These are phyloP conservation scores for Chymomyza costata DNA, from an alignment of 1,140 invertebrate species.

Conservation along the genomic window DNA sequence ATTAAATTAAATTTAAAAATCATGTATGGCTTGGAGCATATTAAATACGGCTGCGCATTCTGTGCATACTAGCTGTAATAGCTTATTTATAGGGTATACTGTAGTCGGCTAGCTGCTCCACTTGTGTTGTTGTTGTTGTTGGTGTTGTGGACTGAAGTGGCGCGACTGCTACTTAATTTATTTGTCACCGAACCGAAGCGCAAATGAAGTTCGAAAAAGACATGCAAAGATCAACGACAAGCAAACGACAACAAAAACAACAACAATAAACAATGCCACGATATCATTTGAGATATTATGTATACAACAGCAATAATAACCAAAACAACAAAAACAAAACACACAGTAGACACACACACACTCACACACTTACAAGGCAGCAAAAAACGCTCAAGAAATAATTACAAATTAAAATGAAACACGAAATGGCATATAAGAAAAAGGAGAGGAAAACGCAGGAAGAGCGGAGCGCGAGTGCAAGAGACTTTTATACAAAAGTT, in stretches of 20 bases:
- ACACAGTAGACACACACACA: no score
- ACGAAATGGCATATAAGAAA: constrained; percentile 43
- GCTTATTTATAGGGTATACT: no score
- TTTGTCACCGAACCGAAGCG: constrained; percentile 70
- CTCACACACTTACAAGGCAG: no score
- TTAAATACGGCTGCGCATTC: no score
- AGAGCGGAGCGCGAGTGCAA: constrained; percentile 4
- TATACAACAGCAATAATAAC: constrained; percentile 28
- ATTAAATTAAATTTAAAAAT: no score
- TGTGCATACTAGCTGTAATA: no score
- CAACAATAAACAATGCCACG: constrained; percentile 28
- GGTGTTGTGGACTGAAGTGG: no score
- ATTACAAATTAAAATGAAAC: constrained; percentile 72
- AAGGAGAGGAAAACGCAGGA: constrained; percentile 17
- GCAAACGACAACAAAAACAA: constrained; percentile 29
- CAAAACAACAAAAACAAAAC: background rate
- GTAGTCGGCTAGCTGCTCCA: no score
- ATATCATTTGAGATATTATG: constrained; percentile 56
- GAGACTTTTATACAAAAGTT: constrained; percentile 41
- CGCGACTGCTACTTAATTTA: constrained; percentile 64
- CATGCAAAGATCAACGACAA: constrained; percentile 14
- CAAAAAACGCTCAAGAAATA: constrained; percentile 61
- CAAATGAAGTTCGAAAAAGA: constrained; percentile 66
- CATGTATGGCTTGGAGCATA: no score
- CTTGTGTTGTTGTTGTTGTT: no score